Evolutionary conservation across 1,140 invertebrate species (phyloP).

Genomic region (Philotrypesis tridentata): DNA sequence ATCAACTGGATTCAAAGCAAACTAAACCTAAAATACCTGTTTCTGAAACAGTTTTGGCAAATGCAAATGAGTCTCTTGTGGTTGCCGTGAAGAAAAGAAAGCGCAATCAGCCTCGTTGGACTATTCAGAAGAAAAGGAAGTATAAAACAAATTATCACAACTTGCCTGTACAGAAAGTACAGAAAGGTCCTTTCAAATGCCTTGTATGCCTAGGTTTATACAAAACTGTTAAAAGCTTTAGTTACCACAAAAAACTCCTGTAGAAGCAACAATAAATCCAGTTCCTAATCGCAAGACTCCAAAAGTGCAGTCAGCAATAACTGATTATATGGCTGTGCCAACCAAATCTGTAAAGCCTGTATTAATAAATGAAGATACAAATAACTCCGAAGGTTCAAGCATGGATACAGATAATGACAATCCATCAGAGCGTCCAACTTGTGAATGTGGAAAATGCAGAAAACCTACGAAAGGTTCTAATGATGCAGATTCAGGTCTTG

Average conservation of each 20-base stretch:
- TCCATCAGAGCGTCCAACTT: slow-evolving; percentile 49
- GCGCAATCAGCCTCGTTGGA: slow-evolving; percentile 44
- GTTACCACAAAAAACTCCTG: slow-evolving; percentile 44
- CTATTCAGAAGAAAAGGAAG: slow-evolving; percentile 36
- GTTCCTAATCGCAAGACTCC: not conserved
- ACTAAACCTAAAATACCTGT: not conserved
- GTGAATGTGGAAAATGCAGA: slow-evolving; percentile 64
- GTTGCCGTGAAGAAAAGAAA: slow-evolving; percentile 44
- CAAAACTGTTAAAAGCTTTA: slow-evolving; percentile 26
- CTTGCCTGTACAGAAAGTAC: not conserved
- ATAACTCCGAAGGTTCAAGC: not conserved
- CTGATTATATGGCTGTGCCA: slow-evolving; percentile 20
- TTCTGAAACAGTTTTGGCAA: not conserved
- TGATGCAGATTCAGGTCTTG: slow-evolving; percentile 65
- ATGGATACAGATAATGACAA: slow-evolving; percentile 23
- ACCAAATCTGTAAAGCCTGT: not conserved
- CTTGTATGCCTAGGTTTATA: slow-evolving; percentile 57
- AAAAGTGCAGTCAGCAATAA: slow-evolving; percentile 20
- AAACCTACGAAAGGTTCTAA: slow-evolving; percentile 50
- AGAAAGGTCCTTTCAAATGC: slow-evolving; percentile 46
- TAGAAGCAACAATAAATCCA: not conserved
- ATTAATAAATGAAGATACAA: slow-evolving; percentile 10
- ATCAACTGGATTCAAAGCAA: not conserved
- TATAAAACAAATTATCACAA: not conserved
- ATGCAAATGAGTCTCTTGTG: slow-evolving; percentile 29